These are phyloP conservation scores for Limnephilus lunatus DNA, from an alignment of 2,888 invertebrate species.

Conservation along the genomic window DNA sequence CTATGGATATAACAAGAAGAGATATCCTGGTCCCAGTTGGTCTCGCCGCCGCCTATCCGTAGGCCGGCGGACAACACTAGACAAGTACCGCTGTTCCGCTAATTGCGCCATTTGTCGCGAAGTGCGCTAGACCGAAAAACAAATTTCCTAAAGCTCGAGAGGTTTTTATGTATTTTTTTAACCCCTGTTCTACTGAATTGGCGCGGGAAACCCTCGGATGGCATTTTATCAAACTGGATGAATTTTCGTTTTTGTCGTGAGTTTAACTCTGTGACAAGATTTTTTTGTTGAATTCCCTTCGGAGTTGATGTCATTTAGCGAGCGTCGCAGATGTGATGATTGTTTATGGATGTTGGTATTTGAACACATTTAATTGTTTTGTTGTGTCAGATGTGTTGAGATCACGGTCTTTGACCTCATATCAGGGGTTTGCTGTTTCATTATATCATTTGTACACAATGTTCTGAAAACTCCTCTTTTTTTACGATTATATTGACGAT, in stretches of 20 bases:
- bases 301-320: not conserved
- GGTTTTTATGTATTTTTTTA: not conserved
- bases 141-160: slow-evolving; percentile 25
- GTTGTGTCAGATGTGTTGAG: not conserved
- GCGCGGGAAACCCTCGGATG: not conserved
- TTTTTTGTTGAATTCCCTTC: not conserved
- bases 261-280: not conserved
- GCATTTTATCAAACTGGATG: not conserved
- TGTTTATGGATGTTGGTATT: not conserved
- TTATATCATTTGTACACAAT: not conserved
- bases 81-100: slow-evolving; percentile 36
- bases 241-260: not conserved
- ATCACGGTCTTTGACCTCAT: not conserved
- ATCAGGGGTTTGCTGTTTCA: not conserved
- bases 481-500: not conserved
- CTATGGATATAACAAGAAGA: not conserved
- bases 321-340: not conserved
- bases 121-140: slow-evolving; percentile 45
- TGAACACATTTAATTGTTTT: not conserved
- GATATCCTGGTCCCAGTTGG: not conserved
- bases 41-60: not conserved
- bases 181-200: not conserved
- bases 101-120: slow-evolving; percentile 58
- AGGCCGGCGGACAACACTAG: not conserved
- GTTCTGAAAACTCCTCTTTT: not conserved